Evolutionary conservation across 2,113 vertebrate species (phyloP), one percentile per base, ranked within the genome.

Genomic region (Chamaetylas fuelleborni): DNA sequence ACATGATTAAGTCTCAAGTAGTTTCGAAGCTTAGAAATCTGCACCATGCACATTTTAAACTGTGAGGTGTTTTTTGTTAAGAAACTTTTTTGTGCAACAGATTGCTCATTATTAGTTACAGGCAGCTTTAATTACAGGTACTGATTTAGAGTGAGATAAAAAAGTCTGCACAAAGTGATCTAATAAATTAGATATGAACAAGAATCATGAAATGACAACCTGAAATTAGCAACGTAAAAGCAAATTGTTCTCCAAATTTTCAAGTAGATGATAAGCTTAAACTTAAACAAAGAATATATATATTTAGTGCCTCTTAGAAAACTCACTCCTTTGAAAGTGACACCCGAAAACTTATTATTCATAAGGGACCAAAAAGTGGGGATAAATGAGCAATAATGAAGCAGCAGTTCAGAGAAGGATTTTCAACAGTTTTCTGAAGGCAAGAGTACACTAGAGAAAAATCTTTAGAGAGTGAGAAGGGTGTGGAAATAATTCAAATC

Each of bases 211-310:
- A 94, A 92, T 69, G 40, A 95, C 81, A 94, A 92, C 83, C 53
- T 96, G 83, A 94, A 96, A 91, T 95, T 86, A 82, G 14, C 26
- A 88, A 54, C n/a, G 91, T 65, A 87, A 94, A 97, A 95, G 79
- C 10, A 91, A 95, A 92, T 33, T 24, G 25, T 86, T 64, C 22
- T 88, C 71, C 11, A 92, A 85, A 95, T 92, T 80, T 86, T 89
- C 57, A 71, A 92, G 82, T 40, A 91, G 69, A 65, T 28, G 34
- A 72, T 66, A 88, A 85, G 69, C 40, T 74, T 65, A 91, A 95
- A 88, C 91, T 92, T 85, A 65, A 94, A 81, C 51, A 92, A 76
- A 31, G 34, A 90, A 34, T 88, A 15, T 38, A 3, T 62, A 25
- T 77, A 89, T 89, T 94, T 70, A 81, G 62, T 43, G 14, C 56